Conservation (phyloP, 2,113 vertebrate genomes). For the Mus spicilegus region DNA sequence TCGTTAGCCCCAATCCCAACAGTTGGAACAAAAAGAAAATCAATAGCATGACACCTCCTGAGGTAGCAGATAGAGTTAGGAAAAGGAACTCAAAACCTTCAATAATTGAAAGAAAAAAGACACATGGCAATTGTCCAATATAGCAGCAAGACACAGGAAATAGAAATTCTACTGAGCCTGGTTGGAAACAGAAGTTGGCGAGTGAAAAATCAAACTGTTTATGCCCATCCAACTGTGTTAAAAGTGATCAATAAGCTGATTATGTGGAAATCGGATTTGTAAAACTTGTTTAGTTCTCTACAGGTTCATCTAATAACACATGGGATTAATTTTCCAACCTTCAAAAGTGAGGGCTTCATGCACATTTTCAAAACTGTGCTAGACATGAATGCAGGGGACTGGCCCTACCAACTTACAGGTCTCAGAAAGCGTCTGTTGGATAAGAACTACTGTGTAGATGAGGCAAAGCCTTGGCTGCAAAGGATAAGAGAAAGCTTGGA, state of each 20-base stretch:
- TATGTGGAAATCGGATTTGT: constrained; percentile 12
- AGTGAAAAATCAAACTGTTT: constrained; percentile 17
- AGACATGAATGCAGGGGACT: not conserved
- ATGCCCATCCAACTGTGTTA: not conserved
- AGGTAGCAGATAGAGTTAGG: not conserved
- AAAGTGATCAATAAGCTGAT: constrained; percentile 55
- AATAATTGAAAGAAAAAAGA: constrained; percentile 39
- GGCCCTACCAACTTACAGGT: not conserved
- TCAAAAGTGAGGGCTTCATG: constrained; percentile 37
- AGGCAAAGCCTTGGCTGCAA: not conserved
- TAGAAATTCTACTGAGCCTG: not conserved
- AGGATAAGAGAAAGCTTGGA: not conserved
- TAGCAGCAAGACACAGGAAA: constrained; percentile 19
- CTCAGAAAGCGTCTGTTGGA: not conserved
- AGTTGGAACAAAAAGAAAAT: not conserved
- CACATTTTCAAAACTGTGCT: constrained; percentile 46
- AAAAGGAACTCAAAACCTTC: not conserved
- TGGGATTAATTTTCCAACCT: not conserved
- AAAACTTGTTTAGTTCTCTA: constrained; percentile 28
- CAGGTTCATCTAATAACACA: not conserved
- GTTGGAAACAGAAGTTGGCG: constrained; percentile 30
- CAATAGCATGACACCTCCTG: not conserved
- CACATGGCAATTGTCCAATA: constrained; percentile 8
- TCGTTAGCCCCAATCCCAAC: not conserved
- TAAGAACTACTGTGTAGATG: not conserved